These are phyloP conservation scores for Porphyrio hochstetteri DNA, from an alignment of 2,113 vertebrate genomes.

Conservation along the genomic window DNA sequence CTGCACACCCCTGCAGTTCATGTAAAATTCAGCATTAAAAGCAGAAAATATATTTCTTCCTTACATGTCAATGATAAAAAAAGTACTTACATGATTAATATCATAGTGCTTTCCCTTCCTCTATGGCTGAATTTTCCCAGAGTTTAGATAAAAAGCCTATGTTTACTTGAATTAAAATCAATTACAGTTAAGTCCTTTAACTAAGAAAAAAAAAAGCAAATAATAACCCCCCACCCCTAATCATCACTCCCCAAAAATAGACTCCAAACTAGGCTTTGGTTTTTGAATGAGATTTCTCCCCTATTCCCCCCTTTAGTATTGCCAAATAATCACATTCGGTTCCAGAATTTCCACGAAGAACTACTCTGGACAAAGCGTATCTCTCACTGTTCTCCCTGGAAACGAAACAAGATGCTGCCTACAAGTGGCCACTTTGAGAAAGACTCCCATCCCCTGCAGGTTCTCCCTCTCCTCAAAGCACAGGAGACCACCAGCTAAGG, in stretches of 20 bases:
- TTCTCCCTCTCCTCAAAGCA: neutral
- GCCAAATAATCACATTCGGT: neutral
- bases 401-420: neutral
- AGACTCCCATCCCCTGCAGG: neutral
- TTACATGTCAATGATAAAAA: neutral
- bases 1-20: neutral
- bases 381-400: neutral
- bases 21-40: neutral
- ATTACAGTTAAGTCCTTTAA: neutral
- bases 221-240: neutral
- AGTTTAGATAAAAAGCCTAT: neutral
- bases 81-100: neutral
- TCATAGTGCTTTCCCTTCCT: neutral
- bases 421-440: neutral
- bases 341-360: neutral
- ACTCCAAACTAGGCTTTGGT: neutral
- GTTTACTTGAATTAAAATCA: neutral
- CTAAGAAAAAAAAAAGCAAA: neutral
- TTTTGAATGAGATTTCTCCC: neutral
- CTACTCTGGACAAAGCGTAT: neutral
- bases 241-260: too few relatives aligned
- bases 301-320: neutral
- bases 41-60: neutral
- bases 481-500: neutral
- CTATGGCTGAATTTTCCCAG: neutral